Base-by-base conservation (phyloP, 1,140 invertebrate species). In the Daktulosphaira vitifoliae region DNA sequence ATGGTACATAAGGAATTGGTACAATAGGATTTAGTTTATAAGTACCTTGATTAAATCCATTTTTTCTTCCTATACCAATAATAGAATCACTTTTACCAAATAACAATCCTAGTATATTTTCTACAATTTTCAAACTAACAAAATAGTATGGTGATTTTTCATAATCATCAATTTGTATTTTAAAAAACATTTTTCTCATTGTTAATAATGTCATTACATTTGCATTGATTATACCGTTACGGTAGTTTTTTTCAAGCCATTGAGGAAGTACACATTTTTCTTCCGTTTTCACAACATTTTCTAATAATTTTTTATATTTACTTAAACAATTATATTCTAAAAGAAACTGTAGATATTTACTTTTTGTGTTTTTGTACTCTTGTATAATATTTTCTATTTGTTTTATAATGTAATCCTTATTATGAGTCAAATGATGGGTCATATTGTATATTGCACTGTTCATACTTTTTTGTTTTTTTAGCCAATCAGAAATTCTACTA, bases 141-240 rank as follows among this genome's bases (percentile, higher is more conserved):
- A 75, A 67, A 68, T 83, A 81, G n/a, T 83, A 78, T 66, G 85
- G 80, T 7, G 77, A 72, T 23, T 78, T 73, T 3, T 71, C 71
- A 69, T 81, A 80, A 70, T 88, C 79, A 74, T 92, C 89, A 9
- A 90, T 79, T 77, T 91, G 88, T 15, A 84, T 81, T 22, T 77
- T 78, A 67, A 82, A 82, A 67, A 89, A 81, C 69, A 85, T 82
- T 44, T 82, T 76, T 66, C 82, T 80, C 42, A 82, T 75, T 20
- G 79, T 77, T 48, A 84, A 70, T 1, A 88, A 78, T 73, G 90
- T 85, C 37, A 89, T 78, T 69, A 85, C 82, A 68, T 78, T 80
- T 2, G 78, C 71, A 1, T 85, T 81, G 66, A 85, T 79, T 25
- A 76, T 68, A 2, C 81, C 84, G 5, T 72, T 72, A 62, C 81